Percentiles rank a stretch among this genome's conserved stretches.
Conservation (phyloP, 1,140 invertebrate genomes). For the Monochamus saltuarius region DNA sequence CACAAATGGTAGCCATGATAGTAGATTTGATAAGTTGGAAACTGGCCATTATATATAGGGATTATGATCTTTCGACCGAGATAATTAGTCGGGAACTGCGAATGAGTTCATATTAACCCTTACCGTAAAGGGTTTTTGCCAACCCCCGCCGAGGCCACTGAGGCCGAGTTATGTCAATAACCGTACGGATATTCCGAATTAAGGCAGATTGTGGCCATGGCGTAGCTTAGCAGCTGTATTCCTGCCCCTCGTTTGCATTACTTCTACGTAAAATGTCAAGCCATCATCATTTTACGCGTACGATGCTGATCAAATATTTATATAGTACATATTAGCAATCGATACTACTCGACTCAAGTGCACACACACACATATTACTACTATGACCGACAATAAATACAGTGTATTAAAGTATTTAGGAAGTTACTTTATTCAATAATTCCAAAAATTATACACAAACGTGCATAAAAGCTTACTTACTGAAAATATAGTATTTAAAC, state of each 20-base stretch:
- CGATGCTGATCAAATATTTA: background rate
- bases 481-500: no score
- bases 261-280: conserved; percentile 11
- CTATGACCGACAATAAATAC: no score
- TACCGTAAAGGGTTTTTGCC: conserved; percentile 38
- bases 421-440: no score
- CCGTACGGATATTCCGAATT: conserved; percentile 50
- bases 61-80: conserved; percentile 53
- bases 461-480: no score
- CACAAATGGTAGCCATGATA: conserved; percentile 48
- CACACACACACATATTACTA: no score
- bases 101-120: conserved; percentile 52
- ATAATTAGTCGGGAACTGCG: conserved; percentile 50
- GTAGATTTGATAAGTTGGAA: conserved; percentile 52
- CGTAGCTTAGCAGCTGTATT: conserved; percentile 3
- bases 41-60: conserved; percentile 51
- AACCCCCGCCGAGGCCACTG: conserved; percentile 19
- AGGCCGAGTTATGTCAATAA: conserved; percentile 51
- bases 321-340: no score
- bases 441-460: no score
- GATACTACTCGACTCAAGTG: no score
- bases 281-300: conserved; percentile 5
- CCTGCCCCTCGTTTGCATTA: conserved; percentile 11
- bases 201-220: conserved; percentile 48
- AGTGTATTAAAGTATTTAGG: no score